Base-by-base conservation (phyloP, 2,888 invertebrate species). In the Caenorhabditis uteleia region DNA sequence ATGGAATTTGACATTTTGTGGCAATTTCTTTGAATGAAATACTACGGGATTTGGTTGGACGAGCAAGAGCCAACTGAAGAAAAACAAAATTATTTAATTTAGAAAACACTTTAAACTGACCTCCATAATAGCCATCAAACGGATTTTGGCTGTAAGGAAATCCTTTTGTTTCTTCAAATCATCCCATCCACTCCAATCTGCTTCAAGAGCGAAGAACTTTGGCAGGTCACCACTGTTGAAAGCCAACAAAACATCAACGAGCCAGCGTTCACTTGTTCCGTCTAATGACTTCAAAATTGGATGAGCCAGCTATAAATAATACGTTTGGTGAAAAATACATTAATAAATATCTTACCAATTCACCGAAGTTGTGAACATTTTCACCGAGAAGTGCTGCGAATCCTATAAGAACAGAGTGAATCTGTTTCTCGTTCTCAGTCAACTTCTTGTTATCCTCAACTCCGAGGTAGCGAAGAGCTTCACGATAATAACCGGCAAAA, bases 361-460 rank as follows among this genome's bases (percentile, higher is more conserved):
- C 98, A 0, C 95, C 97, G 75, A 98, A 89, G 84, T 98, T 98
- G 84, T 95, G 98, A 20, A 99, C 92, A 21, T 91, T 91, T 78
- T 93, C 91, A 0, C 95, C 97, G 1, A 97, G 86, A 23, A 98
- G 88, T 0, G 95, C 97, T 0, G 98, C 97, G 7, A 98, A 86
- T 0, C 94, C 92, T 4, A 99, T 87, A 76, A 93, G 89, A 83
- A 93, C 91, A 0, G 97, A 97, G 25, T 75, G 71, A 36, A 68
- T 59, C 34, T 74, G 74, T 29, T 73, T 73, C 54, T 79, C 74
- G 18, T 75, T 68, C 7, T 44, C 38, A 1, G 73, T 47, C 27
- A 82, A 50, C 23, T 69, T 70, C 5, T 60, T 56, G 18, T 70
- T 36, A 53, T 83, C 79, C 34, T 80, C 79, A 36, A 83, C 83